Conservation (phyloP, 2,797 vertebrate genomes). For the Cephalopachus bancanus region DNA sequence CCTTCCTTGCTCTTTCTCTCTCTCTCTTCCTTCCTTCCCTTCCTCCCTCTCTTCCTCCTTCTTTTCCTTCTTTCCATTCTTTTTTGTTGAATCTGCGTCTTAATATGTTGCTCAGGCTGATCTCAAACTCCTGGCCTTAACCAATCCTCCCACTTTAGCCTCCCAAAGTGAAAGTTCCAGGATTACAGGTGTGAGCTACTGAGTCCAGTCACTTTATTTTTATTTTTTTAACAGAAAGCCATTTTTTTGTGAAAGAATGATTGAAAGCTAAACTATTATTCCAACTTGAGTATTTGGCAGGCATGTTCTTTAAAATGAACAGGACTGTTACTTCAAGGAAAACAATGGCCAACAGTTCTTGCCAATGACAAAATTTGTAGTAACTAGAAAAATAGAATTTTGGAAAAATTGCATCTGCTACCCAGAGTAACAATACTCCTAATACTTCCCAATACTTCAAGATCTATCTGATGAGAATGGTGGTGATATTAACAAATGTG, state of each 20-base stretch:
- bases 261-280: constrained; percentile 40
- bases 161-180: not conserved
- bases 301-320: constrained; percentile 28
- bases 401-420: constrained; percentile 6
- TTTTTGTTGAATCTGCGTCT: not conserved
- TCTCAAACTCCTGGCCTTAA: not conserved
- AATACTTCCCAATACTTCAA: not conserved
- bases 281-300: constrained; percentile 29
- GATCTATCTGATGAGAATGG: constrained; percentile 1
- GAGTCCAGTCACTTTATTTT: not conserved
- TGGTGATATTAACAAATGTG: constrained; percentile 38
- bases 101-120: not conserved
- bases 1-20: not conserved
- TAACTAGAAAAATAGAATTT: constrained; percentile 48
- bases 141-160: not conserved
- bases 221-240: not conserved
- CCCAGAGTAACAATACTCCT: not conserved
- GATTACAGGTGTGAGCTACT: not conserved
- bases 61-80: not conserved
- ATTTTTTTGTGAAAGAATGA: constrained; percentile 47
- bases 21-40: no score
- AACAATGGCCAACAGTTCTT: constrained; percentile 25
- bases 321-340: constrained; percentile 21
- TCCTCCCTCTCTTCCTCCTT: no score
- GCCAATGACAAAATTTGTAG: constrained; percentile 29